Evolutionary conservation across 2,888 invertebrate species (phyloP).

Genomic region (Galeopsomyia nigrocyanea): DNA sequence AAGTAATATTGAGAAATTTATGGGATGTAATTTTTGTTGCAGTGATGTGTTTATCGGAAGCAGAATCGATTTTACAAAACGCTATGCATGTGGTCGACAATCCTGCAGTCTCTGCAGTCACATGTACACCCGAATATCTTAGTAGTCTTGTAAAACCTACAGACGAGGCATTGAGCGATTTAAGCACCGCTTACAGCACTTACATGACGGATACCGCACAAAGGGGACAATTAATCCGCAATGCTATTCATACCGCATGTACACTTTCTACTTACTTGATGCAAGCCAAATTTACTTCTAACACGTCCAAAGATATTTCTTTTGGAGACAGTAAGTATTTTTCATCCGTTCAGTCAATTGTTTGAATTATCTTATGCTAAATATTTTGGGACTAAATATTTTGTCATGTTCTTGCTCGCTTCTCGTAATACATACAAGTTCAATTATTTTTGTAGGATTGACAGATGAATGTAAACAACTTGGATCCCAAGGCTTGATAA

Average conservation of each 20-base stretch:
- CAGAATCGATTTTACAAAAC: conserved; percentile 71
- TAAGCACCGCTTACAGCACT: conserved; percentile 59
- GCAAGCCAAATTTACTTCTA: conserved; percentile 83
- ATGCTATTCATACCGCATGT: conserved; percentile 72
- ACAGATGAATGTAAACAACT: conserved; percentile 74
- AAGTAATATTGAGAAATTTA: conserved; percentile 1
- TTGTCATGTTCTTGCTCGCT: too few species aligned
- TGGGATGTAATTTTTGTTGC: conserved; percentile 42
- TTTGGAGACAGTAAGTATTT: conserved; percentile 75
- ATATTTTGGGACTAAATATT: too few species aligned
- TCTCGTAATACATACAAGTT: too few species aligned
- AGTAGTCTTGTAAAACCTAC: conserved; percentile 69
- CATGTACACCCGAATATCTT: conserved; percentile 77
- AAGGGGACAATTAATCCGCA: conserved; percentile 66
- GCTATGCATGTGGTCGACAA: conserved; percentile 76
- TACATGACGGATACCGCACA: conserved; percentile 61
- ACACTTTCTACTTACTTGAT: conserved; percentile 75
- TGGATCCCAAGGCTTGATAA: conserved; percentile 71
- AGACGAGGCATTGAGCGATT: conserved; percentile 63
- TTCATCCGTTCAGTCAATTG: conserved; percentile 9
- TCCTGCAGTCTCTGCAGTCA: conserved; percentile 76
- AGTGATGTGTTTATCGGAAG: conserved; percentile 68
- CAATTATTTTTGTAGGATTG: conserved; percentile 69
- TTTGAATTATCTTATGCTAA: conserved; percentile 4
- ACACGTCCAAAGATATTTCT: conserved; percentile 79